phyloP scores from a whole-genome alignment of 1,140 invertebrate species.

The Euschistus heros region DNA sequence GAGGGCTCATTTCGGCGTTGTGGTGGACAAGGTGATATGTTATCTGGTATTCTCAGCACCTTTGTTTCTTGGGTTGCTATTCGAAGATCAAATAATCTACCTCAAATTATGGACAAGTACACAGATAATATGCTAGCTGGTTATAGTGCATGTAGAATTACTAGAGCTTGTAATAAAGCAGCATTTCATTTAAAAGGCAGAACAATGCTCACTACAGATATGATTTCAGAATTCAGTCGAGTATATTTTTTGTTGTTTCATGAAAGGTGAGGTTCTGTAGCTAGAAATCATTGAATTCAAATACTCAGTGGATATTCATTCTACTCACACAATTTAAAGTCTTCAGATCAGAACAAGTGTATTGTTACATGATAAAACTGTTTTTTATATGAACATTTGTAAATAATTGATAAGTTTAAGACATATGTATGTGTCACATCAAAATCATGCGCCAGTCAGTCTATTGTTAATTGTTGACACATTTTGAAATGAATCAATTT shows the following conservation, averaged over 20 bases:
- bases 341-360: no score
- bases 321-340: no score
- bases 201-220: conserved; percentile 75
- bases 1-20: conserved; percentile 76
- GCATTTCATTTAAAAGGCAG: conserved; percentile 67
- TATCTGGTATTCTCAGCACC: conserved; percentile 71
- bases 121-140: conserved; percentile 45
- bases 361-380: no score
- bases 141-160: conserved; percentile 68
- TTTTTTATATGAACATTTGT: no score
- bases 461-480: no score
- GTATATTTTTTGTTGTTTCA: conserved; percentile 43
- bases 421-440: no score
- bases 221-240: conserved; percentile 67
- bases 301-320: no score
- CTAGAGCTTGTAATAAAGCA: conserved; percentile 63
- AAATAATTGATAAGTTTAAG: no score
- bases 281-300: neutral
- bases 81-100: conserved; percentile 28
- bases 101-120: neutral
- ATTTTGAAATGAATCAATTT: no score
- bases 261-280: neutral
- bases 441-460: no score
- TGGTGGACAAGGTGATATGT: conserved; percentile 92
- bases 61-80: conserved; percentile 73